Base-by-base conservation (phyloP, 2,888 invertebrate species). In the Aromia moschata region DNA sequence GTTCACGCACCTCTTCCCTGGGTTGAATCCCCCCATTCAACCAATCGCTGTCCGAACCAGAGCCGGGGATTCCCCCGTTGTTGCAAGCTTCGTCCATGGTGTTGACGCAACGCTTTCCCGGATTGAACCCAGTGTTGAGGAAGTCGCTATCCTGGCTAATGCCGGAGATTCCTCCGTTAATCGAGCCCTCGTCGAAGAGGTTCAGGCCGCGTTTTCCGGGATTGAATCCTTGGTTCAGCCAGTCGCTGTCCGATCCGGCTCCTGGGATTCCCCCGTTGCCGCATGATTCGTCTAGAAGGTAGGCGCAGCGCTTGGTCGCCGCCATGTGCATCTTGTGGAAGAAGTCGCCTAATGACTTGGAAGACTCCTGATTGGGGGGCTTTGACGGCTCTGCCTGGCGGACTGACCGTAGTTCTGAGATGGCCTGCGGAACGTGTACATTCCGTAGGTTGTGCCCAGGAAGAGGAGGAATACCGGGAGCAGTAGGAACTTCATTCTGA, bases 131-230 rank as follows among this genome's bases (percentile, higher is more conserved):
- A 2, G 60, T 58, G 33, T 58, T 60, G 5, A 72, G 9, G 67
- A 68, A 69, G 20, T 68, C 68, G 33, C 46, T 64, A 53, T 73
- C 73, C 12, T 49, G 11, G 16, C 83, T 83, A 46, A 84, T 77
- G 7, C 84, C 84, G 2, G 78, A 71, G 0, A 84, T 70, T 60
- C 82, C 82, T 4, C 83, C 84, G 65, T 84, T 84, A 46, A 80
- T 75, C 61, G 85, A 85, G 0, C 84, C 83, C 11, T 84, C 85
- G 65, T 85, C 85, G 79, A 84, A 84, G 78, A 84, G 67, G 65
- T 80, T 80, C 9, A 76, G 72, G 54, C 80, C 80, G 10, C 79
- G 65, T 62, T 74, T 71, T 25, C 70, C 71, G n/a, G 71, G 70
- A 16, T 30, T 66, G 18, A 56, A 65, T 1, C 67, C 68, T 10